Evolutionary conservation across 35 echinoderm and acorn worm species (phyloP), one percentile per base, ranked within the genome.

Genomic region (Apostichopus parvimensis): DNA sequence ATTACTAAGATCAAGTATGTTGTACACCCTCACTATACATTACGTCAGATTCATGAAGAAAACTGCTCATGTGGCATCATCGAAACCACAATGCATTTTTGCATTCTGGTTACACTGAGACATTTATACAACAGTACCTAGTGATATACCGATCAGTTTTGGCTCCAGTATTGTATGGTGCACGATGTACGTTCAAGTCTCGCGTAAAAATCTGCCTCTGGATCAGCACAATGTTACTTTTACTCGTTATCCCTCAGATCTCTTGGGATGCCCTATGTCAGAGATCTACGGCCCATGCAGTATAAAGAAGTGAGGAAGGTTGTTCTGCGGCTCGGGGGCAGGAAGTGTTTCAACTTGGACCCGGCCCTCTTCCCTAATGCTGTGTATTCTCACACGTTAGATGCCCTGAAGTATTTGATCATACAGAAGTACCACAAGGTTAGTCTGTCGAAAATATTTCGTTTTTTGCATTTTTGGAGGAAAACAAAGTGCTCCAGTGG

Each of bases 321-420:
- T 4, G 58, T 84, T 21, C 54, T 84, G 8, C 17, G 54, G 24
- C 81, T 84, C 11, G 55, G 54, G 5, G 57, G 81, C 4, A 84
- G 58, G 81, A 84, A 84, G 12, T 59, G 57, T 52, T 84, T 84
- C 54, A 25, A 59, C 20, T 58, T 84, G 55, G 54, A 84, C 53
- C 3, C 23, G n/a, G n/a, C 13, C 15, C 81, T 84, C n/a, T 24
- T 84, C n/a, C 81, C 81, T 1, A 84, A 84, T 84, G 81, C 81
- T 59, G 56, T 59, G 28, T 59, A 84, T 24, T n/a, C 57, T 1
- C 81, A 84, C 11, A 84, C 81, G 1, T 1, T 84, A 0, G 81
- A 84, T n/a, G 81, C 81, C n/a, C 54, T 84, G 8, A n/a, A 59
- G 18, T 84, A 84, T 58, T 58, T 84, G 52, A 54, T 84, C 54